Evolutionary conservation across 2,888 invertebrate genomes (phyloP).

Genomic region (Myopa testacea): DNA sequence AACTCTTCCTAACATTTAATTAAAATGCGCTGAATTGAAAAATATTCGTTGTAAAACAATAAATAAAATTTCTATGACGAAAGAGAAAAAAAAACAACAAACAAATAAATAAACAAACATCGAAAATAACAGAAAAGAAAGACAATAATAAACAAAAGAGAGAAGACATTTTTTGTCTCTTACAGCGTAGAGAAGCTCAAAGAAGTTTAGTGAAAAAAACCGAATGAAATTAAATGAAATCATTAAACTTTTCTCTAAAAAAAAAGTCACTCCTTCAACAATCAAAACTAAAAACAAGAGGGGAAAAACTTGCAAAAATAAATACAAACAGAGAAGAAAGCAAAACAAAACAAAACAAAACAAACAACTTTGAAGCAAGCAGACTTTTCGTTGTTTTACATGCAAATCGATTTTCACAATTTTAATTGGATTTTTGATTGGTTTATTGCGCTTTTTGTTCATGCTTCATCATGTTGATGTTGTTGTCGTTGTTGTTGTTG

Average conservation of each 20-base stretch:
- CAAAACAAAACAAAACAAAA: no score
- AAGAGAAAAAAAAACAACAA: background rate
- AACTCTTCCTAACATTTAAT: conserved; percentile 25
- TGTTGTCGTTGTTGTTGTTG: conserved; percentile 15
- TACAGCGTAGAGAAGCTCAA: no score
- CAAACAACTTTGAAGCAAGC: background rate
- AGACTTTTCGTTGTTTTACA: conserved; percentile 58
- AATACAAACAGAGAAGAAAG: background rate
- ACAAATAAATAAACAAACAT: background rate
- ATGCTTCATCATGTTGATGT: conserved; percentile 3
- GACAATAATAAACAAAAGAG: no score
- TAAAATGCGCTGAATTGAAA: conserved; percentile 12
- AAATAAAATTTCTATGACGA: background rate
- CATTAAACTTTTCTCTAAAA: background rate
- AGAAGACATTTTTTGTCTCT: no score
- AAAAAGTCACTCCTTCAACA: background rate
- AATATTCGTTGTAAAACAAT: conserved; percentile 17
- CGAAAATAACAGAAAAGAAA: no score
- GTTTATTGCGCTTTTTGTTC: conserved; percentile 48
- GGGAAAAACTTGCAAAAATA: background rate
- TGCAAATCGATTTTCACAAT: conserved; percentile 67
- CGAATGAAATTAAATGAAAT: background rate
- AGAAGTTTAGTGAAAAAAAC: background rate
- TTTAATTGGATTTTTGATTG: conserved; percentile 68
- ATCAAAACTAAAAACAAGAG: background rate